Conservation (phyloP, 2,113 vertebrate genomes). For the Lophura nycthemera region DNA sequence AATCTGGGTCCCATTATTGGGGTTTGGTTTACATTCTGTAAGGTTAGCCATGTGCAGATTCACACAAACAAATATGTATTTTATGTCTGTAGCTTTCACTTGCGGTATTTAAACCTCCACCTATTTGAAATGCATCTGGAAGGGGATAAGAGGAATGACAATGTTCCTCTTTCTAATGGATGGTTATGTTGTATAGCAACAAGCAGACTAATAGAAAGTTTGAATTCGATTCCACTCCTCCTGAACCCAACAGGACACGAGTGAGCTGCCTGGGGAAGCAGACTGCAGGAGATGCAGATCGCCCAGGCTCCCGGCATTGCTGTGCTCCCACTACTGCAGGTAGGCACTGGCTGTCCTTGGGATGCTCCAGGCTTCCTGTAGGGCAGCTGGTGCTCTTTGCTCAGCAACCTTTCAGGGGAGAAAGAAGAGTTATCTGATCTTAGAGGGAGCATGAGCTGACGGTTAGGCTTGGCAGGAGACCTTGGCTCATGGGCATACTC, state of each 20-base stretch:
- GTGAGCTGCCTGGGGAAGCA: not conserved
- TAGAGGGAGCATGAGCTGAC: not conserved
- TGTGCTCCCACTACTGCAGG: rapidly evolving
- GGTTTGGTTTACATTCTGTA: conserved; percentile 54
- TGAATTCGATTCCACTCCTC: not conserved
- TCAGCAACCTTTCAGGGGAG: not conserved
- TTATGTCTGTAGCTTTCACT: conserved; percentile 53
- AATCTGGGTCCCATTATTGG: conserved; percentile 62
- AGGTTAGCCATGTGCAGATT: conserved; percentile 49
- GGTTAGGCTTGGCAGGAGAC: not conserved
- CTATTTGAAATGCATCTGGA: conserved; percentile 51
- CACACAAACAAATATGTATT: conserved; percentile 64
- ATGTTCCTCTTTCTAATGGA: not conserved
- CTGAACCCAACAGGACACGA: not conserved
- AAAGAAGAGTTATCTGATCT: not conserved
- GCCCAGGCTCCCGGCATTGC: not conserved
- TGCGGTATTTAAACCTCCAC: conserved; percentile 54
- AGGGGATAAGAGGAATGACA: conserved; percentile 27
- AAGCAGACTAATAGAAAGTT: conserved; percentile 12
- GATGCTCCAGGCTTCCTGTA: not conserved
- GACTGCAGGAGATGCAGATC: not conserved
- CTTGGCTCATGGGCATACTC: not conserved
- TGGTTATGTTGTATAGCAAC: conserved; percentile 7
- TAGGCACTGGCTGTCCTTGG: rapidly evolving
- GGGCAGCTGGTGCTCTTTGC: not conserved